Percentiles rank a stretch among this genome's conserved stretches.
phyloP scores from a whole-genome alignment of 2,888 invertebrate species.

The Cryptosula pallasiana region DNA sequence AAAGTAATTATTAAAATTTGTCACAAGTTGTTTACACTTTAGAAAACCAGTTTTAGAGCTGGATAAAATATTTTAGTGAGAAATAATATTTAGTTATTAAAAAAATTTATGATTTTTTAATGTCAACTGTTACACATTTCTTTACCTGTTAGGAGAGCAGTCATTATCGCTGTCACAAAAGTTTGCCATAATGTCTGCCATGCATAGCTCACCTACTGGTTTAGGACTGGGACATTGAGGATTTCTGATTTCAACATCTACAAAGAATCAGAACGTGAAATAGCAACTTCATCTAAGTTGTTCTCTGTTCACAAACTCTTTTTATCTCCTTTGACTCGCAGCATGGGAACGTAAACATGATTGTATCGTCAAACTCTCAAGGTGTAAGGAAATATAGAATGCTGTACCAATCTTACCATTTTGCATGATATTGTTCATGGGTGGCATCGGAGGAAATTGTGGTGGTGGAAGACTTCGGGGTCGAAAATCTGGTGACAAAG shows the following conservation, averaged over 20 bases:
- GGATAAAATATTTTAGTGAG: no score
- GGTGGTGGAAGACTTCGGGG: not conserved
- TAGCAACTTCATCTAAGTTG: no score
- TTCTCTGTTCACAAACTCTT: no score
- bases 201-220: not conserved
- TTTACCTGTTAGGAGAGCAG: not conserved
- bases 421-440: not conserved
- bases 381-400: no score
- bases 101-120: not conserved
- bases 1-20: no score
- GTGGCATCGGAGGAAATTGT: not conserved
- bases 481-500: not conserved
- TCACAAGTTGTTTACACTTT: no score
- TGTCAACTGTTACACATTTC: not conserved
- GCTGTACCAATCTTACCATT: conserved; percentile 17
- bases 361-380: no score
- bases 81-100: no score
- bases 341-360: no score
- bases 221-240: not conserved
- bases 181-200: not conserved
- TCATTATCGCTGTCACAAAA: not conserved
- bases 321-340: no score
- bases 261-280: not conserved
- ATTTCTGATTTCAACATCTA: not conserved
- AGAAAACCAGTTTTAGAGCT: no score